Base-by-base conservation (phyloP, 1,140 invertebrate genomes). In the Lysiphlebus fabarum region DNA sequence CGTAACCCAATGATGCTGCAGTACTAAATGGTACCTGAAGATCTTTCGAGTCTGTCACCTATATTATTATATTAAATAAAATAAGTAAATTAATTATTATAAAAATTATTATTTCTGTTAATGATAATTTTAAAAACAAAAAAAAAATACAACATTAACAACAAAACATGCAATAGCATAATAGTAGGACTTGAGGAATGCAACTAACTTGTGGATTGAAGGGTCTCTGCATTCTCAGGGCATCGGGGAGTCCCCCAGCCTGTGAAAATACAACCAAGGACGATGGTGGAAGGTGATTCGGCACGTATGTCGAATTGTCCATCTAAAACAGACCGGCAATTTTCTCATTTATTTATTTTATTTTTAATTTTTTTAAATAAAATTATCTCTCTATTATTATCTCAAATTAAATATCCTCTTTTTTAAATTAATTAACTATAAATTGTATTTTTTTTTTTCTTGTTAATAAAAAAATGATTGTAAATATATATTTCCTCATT, bases 241-340 rank as follows among this genome's bases (percentile, higher is more conserved):
- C 86, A 75, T 90, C 88, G 71, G 87, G 85, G 72, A 88, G 82
- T 63, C 85, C 85, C 69, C 85, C 86, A 70, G 87, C 85, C 78
- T 90, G 87, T 63, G 89, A 90, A 73, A 92, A 86, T 58, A 92
- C 89, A 79, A 92, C 90, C 73, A 91, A 81, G 71, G 87, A 86
- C 63, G 89, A 88, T 67, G 89, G 89, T 75, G 87, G 86, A 71
- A 90, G 81, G 74, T 89, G 86, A 70, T 85, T 87, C 62, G 85
- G 84, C 70, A 86, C 81, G 71, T 86, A 87, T 50, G 85, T 80
- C 62, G 85, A 85, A 78, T 84, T 86, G 74, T 87, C 85, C 84
- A 87, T 86, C 78, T 82, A 78, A 67, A 81, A 75, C 67, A 76
- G 68, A 71, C 58, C 64, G 68, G 65, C 66, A 64, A 41, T 66